Evolutionary conservation across 2,113 vertebrate genomes (phyloP), one percentile per base, ranked within the genome.

Genomic region (Tylochromis polylepis): DNA sequence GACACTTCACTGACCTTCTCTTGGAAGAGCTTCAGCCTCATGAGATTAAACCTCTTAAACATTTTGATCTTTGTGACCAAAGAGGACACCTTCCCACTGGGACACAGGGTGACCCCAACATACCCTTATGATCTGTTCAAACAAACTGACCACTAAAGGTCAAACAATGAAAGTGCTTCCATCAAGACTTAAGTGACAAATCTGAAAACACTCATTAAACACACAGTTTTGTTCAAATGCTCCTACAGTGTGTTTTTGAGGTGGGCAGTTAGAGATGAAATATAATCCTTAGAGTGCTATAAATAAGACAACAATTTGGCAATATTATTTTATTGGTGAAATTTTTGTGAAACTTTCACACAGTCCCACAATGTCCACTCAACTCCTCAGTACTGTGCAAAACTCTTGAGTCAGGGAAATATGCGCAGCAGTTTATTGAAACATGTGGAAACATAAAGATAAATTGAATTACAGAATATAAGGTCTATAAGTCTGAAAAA

Each of bases 41-140:
- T 79, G 85, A 80, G 91, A 88, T 88, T 82, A 84, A 91, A 60
- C 87, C 85, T 91, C 60, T 91, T 86, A 86, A 87, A 56, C 77
- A 77, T 86, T 94, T 85, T 90, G 89, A 91, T 90, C 81, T 90
- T 81, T 84, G 5, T 87, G 87, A 83, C 86, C 34, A 36, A 65
- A 62, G 75, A 85, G 4, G 75, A 88, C 15, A 4, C 84, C 85
- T 84, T 81, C 87, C 85, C 81, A 24, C 62, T 75, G 92, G 86
- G 90, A 88, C 78, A 18, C 18, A n/a, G 46, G 24, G 16, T 90
- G 87, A 93, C 91, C 92, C 70, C 2, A 60, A 58, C 77, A 14
- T 38, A 56, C 49, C 85, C 88, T 79, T 16, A 22, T 51, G 59
- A 80, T 41, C 31, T 7, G 4, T 34, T 72, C 53, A 88, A 78